These are phyloP conservation scores for Salticus scenicus DNA, from an alignment of 2,888 invertebrate genomes.

Conservation along the genomic window DNA sequence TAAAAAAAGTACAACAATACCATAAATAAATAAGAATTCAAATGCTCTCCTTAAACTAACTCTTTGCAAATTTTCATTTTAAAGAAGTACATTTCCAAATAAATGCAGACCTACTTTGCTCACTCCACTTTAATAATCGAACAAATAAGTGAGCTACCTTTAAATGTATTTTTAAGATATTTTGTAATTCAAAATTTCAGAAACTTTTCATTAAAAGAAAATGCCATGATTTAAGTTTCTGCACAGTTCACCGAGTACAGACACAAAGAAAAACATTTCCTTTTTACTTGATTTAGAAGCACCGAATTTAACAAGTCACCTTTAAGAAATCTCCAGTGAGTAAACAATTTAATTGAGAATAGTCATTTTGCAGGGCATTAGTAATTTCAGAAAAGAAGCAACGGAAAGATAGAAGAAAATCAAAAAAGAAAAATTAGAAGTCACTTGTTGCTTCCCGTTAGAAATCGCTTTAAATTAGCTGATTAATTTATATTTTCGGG, in stretches of 20 bases:
- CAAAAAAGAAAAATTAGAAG: neutral
- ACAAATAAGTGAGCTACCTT: too few relatives aligned
- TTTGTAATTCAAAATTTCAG: neutral
- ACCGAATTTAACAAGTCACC: neutral
- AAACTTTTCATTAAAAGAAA: neutral
- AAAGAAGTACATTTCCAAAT: too few relatives aligned
- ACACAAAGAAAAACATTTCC: neutral
- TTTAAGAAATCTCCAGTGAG: neutral
- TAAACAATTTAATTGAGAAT: slow-evolving; percentile 14
- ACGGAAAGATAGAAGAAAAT: neutral
- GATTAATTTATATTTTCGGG: slow-evolving; percentile 6
- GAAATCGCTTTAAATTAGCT: slow-evolving; percentile 17
- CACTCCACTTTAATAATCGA: too few relatives aligned
- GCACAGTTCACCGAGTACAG: neutral
- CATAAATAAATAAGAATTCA: too few relatives aligned
- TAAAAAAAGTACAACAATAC: too few relatives aligned
- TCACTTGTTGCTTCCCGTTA: slow-evolving; percentile 14
- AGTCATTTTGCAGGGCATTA: neutral
- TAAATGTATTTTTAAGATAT: too few relatives aligned
- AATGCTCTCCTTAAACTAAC: too few relatives aligned
- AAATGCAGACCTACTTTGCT: too few relatives aligned
- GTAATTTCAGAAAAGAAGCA: neutral
- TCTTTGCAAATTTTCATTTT: too few relatives aligned
- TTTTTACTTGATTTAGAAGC: neutral
- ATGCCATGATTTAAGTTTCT: neutral